These are phyloP conservation scores for Mixornis gularis DNA, from an alignment of 2,113 vertebrate species.

Conservation along the genomic window DNA sequence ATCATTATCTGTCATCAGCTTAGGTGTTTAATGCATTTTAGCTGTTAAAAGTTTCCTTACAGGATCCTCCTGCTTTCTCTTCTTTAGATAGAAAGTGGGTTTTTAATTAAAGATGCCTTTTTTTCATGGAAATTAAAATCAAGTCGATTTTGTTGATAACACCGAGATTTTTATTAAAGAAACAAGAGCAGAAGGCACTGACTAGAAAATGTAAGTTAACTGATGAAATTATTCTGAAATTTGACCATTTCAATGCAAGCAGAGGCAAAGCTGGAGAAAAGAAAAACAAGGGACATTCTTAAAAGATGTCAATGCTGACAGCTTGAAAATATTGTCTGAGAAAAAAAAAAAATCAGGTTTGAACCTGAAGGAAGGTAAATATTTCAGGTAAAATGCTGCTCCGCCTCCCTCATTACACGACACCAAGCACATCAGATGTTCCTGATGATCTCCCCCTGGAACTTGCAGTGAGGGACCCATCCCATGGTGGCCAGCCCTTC, in stretches of 20 bases:
- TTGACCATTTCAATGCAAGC: not conserved
- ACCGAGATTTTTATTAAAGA: not conserved
- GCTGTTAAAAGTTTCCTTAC: not conserved
- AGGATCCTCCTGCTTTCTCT: not conserved
- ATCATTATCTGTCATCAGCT: not conserved
- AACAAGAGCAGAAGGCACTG: not conserved
- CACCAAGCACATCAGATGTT: not conserved
- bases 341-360: not conserved
- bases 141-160: not conserved
- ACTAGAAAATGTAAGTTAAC: not conserved
- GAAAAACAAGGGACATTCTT: not conserved
- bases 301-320: not conserved
- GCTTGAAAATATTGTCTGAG: not conserved
- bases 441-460: not conserved
- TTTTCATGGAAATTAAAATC: not conserved
- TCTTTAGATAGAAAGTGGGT: not conserved
- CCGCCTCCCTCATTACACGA: rapidly evolving
- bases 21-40: not conserved
- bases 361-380: not conserved
- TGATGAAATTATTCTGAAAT: not conserved
- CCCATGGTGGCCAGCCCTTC: rapidly evolving
- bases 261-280: not conserved
- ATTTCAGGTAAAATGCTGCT: not conserved
- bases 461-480: not conserved
- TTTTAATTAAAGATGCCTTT: not conserved